A percentile compares a stretch with the other conserved stretches of the same genome.
These are phyloP conservation scores for Sphecodes monilicornis DNA, from an alignment of 2,888 invertebrate genomes.

Conservation along the genomic window DNA sequence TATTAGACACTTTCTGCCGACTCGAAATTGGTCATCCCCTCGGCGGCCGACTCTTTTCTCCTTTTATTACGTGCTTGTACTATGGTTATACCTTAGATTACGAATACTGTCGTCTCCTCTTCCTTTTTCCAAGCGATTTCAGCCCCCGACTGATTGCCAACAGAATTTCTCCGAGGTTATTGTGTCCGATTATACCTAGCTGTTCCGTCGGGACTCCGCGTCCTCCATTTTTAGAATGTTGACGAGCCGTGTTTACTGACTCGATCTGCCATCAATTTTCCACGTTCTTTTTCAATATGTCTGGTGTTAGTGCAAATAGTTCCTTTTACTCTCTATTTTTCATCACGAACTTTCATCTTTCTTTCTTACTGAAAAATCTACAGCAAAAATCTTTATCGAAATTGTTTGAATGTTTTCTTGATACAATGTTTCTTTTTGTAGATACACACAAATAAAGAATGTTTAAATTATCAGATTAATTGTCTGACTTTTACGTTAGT, in stretches of 20 bases:
- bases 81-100: conserved; percentile 14
- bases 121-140: conserved; percentile 18
- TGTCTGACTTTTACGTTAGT: too few species aligned
- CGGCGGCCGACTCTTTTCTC: background rate
- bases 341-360: background rate
- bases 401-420: too few species aligned
- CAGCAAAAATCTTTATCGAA: too few species aligned
- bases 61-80: conserved; percentile 10
- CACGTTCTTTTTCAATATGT: background rate
- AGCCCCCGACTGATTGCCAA: background rate
- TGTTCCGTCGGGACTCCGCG: background rate
- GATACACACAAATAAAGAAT: too few species aligned
- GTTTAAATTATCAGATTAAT: too few species aligned
- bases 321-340: background rate
- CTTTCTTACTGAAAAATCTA: background rate
- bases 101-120: conserved; percentile 9
- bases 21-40: conserved; percentile 9
- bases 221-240: background rate
- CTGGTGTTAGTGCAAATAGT: background rate
- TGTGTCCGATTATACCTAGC: background rate
- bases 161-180: background rate
- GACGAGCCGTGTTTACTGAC: background rate
- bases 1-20: conserved; percentile 26
- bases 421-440: too few species aligned
- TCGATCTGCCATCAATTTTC: background rate